Base-by-base conservation (phyloP, 1,140 invertebrate genomes). In the Pararge aegeria region DNA sequence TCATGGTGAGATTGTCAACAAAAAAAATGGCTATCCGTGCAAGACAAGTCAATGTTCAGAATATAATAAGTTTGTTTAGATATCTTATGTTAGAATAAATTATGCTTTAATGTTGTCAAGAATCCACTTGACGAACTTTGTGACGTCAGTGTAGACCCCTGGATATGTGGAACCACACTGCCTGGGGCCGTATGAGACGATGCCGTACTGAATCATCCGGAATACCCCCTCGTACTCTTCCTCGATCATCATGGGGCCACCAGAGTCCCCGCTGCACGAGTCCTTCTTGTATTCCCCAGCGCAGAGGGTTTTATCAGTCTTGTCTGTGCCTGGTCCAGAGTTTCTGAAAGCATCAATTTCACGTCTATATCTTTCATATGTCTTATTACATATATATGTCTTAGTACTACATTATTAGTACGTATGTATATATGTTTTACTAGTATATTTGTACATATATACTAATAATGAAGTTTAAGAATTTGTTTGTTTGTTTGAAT, bases 211-310 rank as follows among this genome's bases (percentile, higher is more conserved):
- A 1, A 75, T 37, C 2, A 37, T 58, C 49, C 38, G 24, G n/a
- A 18, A 37, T 6, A 19, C 18, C 10, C 34, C 60, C 0, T 58
- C 50, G 21, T 64, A 63, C 10, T 9, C 20, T 10, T n/a, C 53
- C 7, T 67, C 55, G 9, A 72, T 4, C 56, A 75, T 69, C 0
- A 75, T 42, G 30, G 72, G 72, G n/a, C 69, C 66, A 9, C 72
- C 72, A 19, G 72, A 75, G 54, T 72, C 69, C 2, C 72, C 72
- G 6, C 29, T 64, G 42, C 72, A 75, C 0, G 66, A 67, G 13
- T 75, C 69, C 7, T 61, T 57, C 5, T 15, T 21, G 3, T 21
- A 3, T 4, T 58, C 27, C 15, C 64, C 66, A 6, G 73, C 73
- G 38, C 73, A 75, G 13, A 75, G 29, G 12, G 44, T 59, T 13